Conservation (phyloP, 2,888 invertebrate species). For the Geophilus truncorum region DNA sequence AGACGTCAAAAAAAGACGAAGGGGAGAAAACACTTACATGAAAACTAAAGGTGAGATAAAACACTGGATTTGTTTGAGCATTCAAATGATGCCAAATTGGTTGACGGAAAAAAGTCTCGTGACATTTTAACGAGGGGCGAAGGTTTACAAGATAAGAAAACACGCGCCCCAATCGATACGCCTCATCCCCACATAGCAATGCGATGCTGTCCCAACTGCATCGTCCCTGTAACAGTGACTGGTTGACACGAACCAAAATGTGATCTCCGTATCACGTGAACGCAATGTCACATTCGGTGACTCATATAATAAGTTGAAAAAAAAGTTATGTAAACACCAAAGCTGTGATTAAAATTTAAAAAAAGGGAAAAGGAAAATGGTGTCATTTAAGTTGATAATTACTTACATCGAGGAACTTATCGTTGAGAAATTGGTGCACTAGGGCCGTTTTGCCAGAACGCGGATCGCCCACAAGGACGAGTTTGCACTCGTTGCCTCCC, state of each 20-base stretch:
- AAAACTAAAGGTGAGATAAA: no score
- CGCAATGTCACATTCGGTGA: not conserved
- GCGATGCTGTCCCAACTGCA: conserved; percentile 1
- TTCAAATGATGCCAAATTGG: not conserved
- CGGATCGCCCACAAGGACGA: conserved; percentile 62
- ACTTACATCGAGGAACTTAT: conserved; percentile 58
- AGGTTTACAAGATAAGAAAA: conserved; percentile 25
- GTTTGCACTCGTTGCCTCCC: conserved; percentile 50
- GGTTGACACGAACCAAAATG: not conserved
- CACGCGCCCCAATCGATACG: conserved; percentile 18
- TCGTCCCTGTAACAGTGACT: not conserved
- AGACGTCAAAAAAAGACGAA: not conserved
- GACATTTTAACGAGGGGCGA: conserved; percentile 17
- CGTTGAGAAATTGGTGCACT: conserved; percentile 60
- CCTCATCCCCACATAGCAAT: not conserved
- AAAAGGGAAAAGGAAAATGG: not conserved
- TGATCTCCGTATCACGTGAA: not conserved
- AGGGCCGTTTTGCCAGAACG: conserved; percentile 63
- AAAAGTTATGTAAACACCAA: not conserved
- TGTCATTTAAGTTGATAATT: not conserved
- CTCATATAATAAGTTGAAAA: not conserved
- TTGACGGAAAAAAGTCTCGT: not conserved
- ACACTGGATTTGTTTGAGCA: not conserved
- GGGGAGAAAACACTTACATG: no score
- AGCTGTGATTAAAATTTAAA: not conserved